Percentiles rank a stretch among this genome's conserved stretches.
Evolutionary conservation across 2,888 invertebrate genomes (phyloP).

Genomic region (Ochropleura leucogaster): DNA sequence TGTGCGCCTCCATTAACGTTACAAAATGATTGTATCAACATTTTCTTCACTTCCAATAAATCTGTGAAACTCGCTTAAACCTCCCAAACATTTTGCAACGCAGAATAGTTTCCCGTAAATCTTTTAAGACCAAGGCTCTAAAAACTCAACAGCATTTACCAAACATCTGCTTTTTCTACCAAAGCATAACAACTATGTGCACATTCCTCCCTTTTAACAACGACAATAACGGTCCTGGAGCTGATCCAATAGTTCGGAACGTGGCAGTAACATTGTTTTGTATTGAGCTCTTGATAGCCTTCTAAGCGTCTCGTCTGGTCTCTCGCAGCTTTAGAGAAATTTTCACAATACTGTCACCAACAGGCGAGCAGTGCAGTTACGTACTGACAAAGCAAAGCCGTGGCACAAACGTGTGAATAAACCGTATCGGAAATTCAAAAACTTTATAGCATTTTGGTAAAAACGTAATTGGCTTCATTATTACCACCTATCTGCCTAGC

Average conservation of each 20-base stretch:
- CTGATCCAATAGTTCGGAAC: conserved; percentile 57
- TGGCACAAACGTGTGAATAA: neutral
- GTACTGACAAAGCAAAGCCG: neutral
- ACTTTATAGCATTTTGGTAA: neutral
- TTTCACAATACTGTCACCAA: conserved; percentile 44
- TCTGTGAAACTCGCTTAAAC: neutral
- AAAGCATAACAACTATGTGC: conserved; percentile 15
- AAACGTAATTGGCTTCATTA: neutral
- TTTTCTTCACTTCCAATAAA: neutral
- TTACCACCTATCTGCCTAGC: neutral
- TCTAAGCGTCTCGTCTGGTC: conserved; percentile 31
- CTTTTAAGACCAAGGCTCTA: neutral
- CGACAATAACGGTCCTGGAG: conserved; percentile 60
- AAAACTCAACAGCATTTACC: conserved; percentile 11
- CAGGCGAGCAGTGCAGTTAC: conserved; percentile 25
- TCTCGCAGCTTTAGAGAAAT: conserved; percentile 35
- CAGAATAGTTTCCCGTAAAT: neutral
- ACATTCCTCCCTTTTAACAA: conserved; percentile 59
- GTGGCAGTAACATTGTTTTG: conserved; percentile 56
- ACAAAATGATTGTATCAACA: neutral
- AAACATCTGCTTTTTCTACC: conserved; percentile 11
- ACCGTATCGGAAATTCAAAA: neutral
- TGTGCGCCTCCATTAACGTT: neutral
- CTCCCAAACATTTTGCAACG: neutral
- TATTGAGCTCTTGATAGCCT: conserved; percentile 59